Evolutionary conservation across 2,888 invertebrate genomes (phyloP), one percentile per base, ranked within the genome.

Genomic region (Lymantria dispar): DNA sequence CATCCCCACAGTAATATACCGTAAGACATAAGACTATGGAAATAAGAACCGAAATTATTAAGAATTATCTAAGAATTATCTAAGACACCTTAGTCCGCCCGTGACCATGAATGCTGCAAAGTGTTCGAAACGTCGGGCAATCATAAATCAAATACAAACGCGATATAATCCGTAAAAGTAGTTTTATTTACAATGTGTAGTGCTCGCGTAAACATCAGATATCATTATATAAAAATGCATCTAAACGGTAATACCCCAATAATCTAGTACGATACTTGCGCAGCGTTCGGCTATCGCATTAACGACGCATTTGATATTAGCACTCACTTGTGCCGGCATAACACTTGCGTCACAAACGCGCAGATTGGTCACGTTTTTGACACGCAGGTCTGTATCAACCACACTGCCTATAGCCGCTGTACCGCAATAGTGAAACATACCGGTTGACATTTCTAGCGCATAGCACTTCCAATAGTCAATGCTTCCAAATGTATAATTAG

Each of bases 371-470:
- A 63, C 33, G 7, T 58, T 60, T 0, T 52, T 56, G 0, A 72
- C 73, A 5, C 14, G 15, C 15, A 67, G 7, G 0, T 52, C 8
- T 0, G 13, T 41, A 43, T 72, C 58, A 7, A 68, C 45, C 0
- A 72, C 73, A 7, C 9, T 15, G 0, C 73, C 73, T 47, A 72
- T 54, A 0, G 60, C 43, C 22, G 61, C 60, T 7, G 71, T 66
- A 7, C 70, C 64, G 8, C 45, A 15, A 37, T 63, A 63, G 45
- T 72, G 71, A 62, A 64, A 68, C 58, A 68, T 57, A 12, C 62
- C 58, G 0, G 56, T 39, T 31, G 64, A 62, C 62, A 63, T 58
- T 3, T n/a, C 46, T 31, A 60, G 0, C 0, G 51, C 52, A 37
- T 70, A 68, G 41, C 71, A 72, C 5, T 58, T 3, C 64, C 60